Evolutionary conservation across 2,113 vertebrate genomes (phyloP).

Genomic region (Daphoenositta chrysoptera): DNA sequence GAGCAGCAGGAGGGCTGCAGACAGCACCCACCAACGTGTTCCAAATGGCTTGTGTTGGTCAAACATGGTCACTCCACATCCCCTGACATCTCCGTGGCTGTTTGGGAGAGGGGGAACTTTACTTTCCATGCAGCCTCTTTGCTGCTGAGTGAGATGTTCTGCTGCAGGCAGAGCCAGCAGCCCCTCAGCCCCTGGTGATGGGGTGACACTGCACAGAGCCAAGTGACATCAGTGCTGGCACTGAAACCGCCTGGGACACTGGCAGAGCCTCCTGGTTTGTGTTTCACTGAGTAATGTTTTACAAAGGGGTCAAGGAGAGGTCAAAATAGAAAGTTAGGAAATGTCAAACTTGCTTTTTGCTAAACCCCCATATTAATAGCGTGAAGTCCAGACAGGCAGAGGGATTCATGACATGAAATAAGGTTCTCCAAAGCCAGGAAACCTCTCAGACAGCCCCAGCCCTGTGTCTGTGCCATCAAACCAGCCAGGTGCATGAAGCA

Average conservation of each 20-base stretch:
- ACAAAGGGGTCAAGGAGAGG: neutral
- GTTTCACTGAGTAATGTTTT: neutral
- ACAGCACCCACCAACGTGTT: neutral
- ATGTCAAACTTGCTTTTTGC: neutral
- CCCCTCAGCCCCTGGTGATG: neutral
- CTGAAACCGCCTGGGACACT: fast-evolving
- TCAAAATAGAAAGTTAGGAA: neutral
- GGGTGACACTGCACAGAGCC: neutral
- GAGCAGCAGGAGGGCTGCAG: neutral
- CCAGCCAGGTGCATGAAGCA: neutral
- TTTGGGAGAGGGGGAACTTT: fast-evolving
- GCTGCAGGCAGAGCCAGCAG: neutral
- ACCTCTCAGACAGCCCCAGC: neutral
- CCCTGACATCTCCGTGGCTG: neutral
- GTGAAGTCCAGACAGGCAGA: neutral
- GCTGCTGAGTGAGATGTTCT: neutral
- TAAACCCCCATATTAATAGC: neutral
- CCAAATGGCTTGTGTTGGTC: neutral
- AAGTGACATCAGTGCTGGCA: neutral
- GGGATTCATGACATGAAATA: neutral
- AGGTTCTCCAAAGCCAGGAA: neutral
- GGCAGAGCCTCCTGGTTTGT: neutral
- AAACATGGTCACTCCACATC: fast-evolving
- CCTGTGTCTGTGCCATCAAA: neutral
- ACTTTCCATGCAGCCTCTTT: neutral